Conservation (phyloP, 2,888 invertebrate genomes). For the Orchesella flavescens region DNA sequence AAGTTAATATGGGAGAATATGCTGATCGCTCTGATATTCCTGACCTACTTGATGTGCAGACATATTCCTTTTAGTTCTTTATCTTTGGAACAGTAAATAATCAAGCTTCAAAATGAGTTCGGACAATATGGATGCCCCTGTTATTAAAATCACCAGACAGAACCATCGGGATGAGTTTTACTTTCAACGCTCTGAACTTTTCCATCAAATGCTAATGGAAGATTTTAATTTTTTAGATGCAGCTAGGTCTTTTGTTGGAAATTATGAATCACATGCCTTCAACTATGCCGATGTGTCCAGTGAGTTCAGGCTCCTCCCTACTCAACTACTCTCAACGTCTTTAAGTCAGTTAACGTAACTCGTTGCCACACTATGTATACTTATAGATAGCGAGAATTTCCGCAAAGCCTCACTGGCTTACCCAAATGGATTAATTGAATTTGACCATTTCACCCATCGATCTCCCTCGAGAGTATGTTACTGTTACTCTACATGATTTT, state of each 20-base stretch:
- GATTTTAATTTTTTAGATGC: constrained; percentile 70
- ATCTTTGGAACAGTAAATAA: too few relatives aligned
- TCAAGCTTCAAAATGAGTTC: too few relatives aligned
- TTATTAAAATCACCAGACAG: neutral
- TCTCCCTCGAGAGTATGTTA: constrained; percentile 39
- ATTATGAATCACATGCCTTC: constrained; percentile 65
- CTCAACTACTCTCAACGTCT: constrained; percentile 1
- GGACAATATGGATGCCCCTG: too few relatives aligned
- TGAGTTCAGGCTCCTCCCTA: constrained; percentile 18
- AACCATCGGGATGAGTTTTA: constrained; percentile 33
- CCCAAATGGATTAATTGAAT: constrained; percentile 68
- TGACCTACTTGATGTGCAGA: too few relatives aligned
- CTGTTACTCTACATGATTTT: neutral
- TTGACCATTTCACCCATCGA: constrained; percentile 62
- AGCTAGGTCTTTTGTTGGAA: constrained; percentile 64
- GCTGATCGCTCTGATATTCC: too few relatives aligned
- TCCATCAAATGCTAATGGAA: constrained; percentile 70
- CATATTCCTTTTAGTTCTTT: too few relatives aligned
- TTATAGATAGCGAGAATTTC: constrained; percentile 40
- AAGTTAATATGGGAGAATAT: too few relatives aligned
- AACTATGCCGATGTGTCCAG: constrained; percentile 62
- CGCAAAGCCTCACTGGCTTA: constrained; percentile 43
- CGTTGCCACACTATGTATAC: too few relatives aligned
- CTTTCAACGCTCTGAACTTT: constrained; percentile 59
- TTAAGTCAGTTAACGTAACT: too few relatives aligned